Evolutionary conservation across 1,140 invertebrate genomes (phyloP).

Genomic region (Aphelenchoides fujianensis): DNA sequence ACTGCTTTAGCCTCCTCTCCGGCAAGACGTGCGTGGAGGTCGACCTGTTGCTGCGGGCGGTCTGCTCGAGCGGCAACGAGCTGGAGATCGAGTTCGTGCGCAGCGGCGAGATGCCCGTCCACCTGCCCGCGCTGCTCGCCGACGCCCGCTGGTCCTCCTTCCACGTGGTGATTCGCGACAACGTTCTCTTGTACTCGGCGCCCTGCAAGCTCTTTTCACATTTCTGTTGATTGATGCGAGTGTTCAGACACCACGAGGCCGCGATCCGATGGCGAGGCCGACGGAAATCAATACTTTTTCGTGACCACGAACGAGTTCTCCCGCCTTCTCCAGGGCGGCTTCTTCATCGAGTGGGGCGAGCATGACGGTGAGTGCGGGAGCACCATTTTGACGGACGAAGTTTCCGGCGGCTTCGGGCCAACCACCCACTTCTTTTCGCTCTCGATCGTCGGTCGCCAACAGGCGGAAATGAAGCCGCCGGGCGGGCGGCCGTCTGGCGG

Average conservation of each 20-base stretch:
- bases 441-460: neutral
- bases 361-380: slow-evolving; percentile 35
- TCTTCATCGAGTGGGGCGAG: slow-evolving; percentile 35
- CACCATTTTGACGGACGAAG: neutral
- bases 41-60: neutral
- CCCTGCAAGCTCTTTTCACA: slow-evolving; percentile 34
- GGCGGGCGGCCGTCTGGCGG: neutral
- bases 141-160: slow-evolving; percentile 13
- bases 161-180: slow-evolving; percentile 33
- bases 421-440: neutral
- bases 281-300: slow-evolving; percentile 39
- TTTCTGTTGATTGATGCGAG: slow-evolving; percentile 27
- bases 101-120: neutral
- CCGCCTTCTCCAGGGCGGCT: slow-evolving; percentile 7
- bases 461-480: neutral
- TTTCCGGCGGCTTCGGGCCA: neutral
- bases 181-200: slow-evolving; percentile 27
- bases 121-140: slow-evolving; percentile 6
- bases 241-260: slow-evolving; percentile 39
- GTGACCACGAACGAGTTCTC: slow-evolving; percentile 28
- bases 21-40: slow-evolving; percentile 1
- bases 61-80: neutral
- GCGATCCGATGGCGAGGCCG: slow-evolving; percentile 21
- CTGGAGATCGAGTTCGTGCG: neutral
- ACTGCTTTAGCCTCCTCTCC: neutral